These are phyloP conservation scores for Bombycilla garrulus DNA, from an alignment of 2,113 vertebrate genomes.

Conservation along the genomic window DNA sequence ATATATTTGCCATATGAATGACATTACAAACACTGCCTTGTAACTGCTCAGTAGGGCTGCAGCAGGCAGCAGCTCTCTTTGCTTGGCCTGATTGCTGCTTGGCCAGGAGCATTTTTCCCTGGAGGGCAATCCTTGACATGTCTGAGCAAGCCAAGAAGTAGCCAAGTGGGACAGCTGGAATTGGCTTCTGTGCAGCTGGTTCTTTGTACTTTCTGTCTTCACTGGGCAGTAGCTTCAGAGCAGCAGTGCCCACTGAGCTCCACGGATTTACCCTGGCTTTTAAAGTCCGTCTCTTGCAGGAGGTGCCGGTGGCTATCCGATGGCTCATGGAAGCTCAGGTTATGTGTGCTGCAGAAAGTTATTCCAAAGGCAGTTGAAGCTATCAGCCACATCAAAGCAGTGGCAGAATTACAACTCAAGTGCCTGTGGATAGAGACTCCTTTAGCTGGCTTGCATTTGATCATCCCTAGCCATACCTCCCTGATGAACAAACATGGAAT, in stretches of 20 bases:
- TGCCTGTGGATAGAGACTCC: not conserved
- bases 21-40: not conserved
- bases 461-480: not conserved
- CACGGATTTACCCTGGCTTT: not conserved
- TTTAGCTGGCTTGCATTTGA: not conserved
- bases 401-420: not conserved
- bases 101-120: not conserved
- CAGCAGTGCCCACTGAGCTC: not conserved
- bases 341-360: not conserved
- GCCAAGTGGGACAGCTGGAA: not conserved
- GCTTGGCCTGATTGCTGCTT: not conserved
- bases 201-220: not conserved
- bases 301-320: not conserved
- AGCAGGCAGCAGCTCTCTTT: not conserved
- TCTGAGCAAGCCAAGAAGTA: not conserved
- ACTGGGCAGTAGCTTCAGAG: not conserved
- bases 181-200: not conserved
- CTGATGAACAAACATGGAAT: not conserved
- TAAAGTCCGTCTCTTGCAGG: not conserved
- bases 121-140: not conserved
- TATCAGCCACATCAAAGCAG: not conserved
- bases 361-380: not conserved
- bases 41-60: not conserved
- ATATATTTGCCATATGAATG: not conserved
- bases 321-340: not conserved